phyloP scores from a whole-genome alignment of 2,113 vertebrate species.

The Entomyzon cyanotis region DNA sequence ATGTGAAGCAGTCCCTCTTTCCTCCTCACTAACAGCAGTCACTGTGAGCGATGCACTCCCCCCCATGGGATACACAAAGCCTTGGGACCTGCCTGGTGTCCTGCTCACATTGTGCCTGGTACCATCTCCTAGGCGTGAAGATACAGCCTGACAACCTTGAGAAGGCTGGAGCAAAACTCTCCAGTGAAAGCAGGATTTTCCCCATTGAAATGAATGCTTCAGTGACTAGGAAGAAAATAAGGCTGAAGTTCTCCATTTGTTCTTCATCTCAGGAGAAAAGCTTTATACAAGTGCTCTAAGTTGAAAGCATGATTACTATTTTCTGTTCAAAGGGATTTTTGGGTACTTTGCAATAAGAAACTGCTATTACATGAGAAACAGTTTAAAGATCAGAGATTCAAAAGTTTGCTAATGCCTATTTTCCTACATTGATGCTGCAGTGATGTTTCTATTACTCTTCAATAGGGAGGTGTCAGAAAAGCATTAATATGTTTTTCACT shows the following conservation, averaged over 20 bases:
- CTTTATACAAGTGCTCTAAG: slow-evolving; percentile 51
- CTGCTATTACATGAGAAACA: slow-evolving; percentile 53
- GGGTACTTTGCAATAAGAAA: slow-evolving; percentile 55
- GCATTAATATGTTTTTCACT: slow-evolving; percentile 52
- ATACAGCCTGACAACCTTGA: not conserved
- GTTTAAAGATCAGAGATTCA: slow-evolving; percentile 38
- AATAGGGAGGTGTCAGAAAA: slow-evolving; percentile 55
- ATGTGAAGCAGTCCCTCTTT: not conserved
- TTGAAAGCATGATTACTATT: slow-evolving; percentile 58
- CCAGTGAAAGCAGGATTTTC: not conserved
- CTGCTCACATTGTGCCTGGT: not conserved
- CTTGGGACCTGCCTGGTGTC: not conserved
- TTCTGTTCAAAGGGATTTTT: slow-evolving; percentile 64
- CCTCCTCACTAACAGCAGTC: not conserved
- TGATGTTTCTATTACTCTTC: slow-evolving; percentile 45
- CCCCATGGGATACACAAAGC: not conserved
- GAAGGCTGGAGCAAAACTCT: not conserved
- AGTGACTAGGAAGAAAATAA: slow-evolving; percentile 4
- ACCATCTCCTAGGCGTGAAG: not conserved
- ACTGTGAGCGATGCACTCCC: not conserved
- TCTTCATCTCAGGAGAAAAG: slow-evolving; percentile 18
- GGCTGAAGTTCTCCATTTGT: slow-evolving; percentile 37
- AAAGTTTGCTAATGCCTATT: slow-evolving; percentile 48
- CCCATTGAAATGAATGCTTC: not conserved
- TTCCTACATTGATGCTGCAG: slow-evolving; percentile 40